Percentiles rank a stretch among this genome's conserved stretches.
Evolutionary conservation across 1,140 invertebrate genomes (phyloP).

Genomic region (Phocides pigmalion): DNA sequence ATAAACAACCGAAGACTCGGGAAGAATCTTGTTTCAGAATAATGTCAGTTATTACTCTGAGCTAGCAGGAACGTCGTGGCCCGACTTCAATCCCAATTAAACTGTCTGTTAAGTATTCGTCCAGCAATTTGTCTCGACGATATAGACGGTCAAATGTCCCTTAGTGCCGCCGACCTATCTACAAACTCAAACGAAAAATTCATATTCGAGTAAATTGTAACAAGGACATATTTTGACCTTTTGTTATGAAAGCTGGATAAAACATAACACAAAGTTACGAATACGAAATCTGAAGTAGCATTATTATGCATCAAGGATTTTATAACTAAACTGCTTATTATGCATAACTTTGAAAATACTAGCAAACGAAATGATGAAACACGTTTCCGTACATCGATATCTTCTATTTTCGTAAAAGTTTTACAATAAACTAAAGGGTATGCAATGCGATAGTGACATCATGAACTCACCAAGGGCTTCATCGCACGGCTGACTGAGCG

Average conservation of each 20-base stretch:
- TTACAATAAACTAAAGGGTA: too few species aligned
- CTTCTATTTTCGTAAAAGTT: too few species aligned
- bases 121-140: slow-evolving; percentile 8
- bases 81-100: slow-evolving; percentile 4
- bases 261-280: not conserved
- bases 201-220: slow-evolving; percentile 13
- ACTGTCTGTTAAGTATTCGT: slow-evolving; percentile 12
- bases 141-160: slow-evolving; percentile 13
- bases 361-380: too few species aligned
- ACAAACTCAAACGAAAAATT: slow-evolving; percentile 22
- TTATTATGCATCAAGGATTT: not conserved
- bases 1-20: too few species aligned
- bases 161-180: slow-evolving; percentile 18
- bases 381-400: too few species aligned
- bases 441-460: too few species aligned
- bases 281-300: not conserved
- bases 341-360: too few species aligned
- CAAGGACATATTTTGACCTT: slow-evolving; percentile 23
- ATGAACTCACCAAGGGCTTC: slow-evolving; percentile 61
- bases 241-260: not conserved
- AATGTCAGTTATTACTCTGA: not conserved
- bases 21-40: too few species aligned
- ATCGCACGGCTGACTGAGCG: slow-evolving; percentile 65
- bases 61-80: not conserved
- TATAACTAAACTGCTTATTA: too few species aligned